Base-by-base conservation (phyloP, 2,888 invertebrate species). In the Synanthedon tipuliformis region DNA sequence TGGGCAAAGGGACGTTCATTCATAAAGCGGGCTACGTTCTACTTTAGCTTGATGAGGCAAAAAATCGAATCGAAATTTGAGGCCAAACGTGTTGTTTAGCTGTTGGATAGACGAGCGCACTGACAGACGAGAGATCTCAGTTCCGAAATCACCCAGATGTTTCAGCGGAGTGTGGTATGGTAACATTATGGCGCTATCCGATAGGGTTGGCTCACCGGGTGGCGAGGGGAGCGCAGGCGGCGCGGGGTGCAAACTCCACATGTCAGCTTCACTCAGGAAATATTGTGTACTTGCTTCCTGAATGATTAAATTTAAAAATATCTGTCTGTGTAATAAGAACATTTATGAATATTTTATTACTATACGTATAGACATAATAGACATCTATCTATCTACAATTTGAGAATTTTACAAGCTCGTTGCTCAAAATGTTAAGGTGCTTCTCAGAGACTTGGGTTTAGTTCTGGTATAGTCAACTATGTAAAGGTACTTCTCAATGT, bases 1-100 rank as follows among this genome's bases (percentile, higher is more conserved):
- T 74, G 69, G 64, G 64, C 64, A 61, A 69, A 68, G 72, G 75
- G 69, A 59, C 67, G 63, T 60, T 68, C 78, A 78, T 79, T 78
- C 76, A 78, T 70, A 69, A 62, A 57, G 34, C 49, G 54, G 51
- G 52, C 58, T 41, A 50, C 53, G 53, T 64, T 66, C 66, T 65
- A 65, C 63, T 58, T 61, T 53, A 61, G 62, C 62, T 66, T 64
- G 63, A 64, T 65, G 65, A 68, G 62, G 60, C 65, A 72, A 75
- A 77, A 76, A 71, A 73, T 60, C 52, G 63, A 66, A 68, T 66
- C 64, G 71, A 66, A 65, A 67, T 70, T 61, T 59, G 55, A 67
- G 59, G 59, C 67, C 70, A 74, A 76, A 78, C 78, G 75, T 75
- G 73, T 65, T 64, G 58, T 64, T 62, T 66, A 63, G 66, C 64